Percentiles rank a stretch among this genome's conserved stretches.
Evolutionary conservation across 1,140 invertebrate species (phyloP).

Genomic region (Achroia grisella): DNA sequence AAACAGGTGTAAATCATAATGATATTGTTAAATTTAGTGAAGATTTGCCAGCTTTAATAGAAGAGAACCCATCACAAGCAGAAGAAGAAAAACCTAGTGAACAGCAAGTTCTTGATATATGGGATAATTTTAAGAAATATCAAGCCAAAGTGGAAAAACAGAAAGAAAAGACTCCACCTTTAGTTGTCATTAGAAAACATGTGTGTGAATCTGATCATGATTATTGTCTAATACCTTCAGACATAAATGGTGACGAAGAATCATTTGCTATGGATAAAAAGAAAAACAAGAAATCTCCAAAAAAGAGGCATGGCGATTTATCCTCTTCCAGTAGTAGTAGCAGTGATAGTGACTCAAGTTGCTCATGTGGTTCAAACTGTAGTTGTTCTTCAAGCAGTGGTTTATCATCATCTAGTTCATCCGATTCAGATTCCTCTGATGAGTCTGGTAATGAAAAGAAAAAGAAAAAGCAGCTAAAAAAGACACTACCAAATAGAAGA

Average conservation of each 20-base stretch:
- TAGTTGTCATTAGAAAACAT: conserved; percentile 67
- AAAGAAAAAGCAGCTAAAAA: conserved; percentile 45
- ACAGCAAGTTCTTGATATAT: conserved; percentile 78
- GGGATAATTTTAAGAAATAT: conserved; percentile 87
- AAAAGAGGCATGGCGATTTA: conserved; percentile 54
- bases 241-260: conserved; percentile 56
- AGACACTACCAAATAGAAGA: conserved; percentile 52
- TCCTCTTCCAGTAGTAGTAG: conserved; percentile 82
- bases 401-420: conserved; percentile 82
- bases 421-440: conserved; percentile 70
- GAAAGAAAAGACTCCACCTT: conserved; percentile 62
- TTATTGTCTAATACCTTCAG: conserved; percentile 75
- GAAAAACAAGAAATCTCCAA: conserved; percentile 59
- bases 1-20: conserved; percentile 16
- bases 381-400: conserved; percentile 83
- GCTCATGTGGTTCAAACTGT: conserved; percentile 86
- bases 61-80: conserved; percentile 52
- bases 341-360: conserved; percentile 84
- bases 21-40: neutral
- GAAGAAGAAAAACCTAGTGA: conserved; percentile 57
- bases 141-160: conserved; percentile 73
- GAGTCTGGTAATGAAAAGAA: conserved; percentile 56
- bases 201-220: conserved; percentile 80
- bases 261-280: conserved; percentile 49
- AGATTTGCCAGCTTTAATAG: conserved; percentile 43